Conservation (phyloP, 2,113 vertebrate genomes). For the Empidonax traillii region DNA sequence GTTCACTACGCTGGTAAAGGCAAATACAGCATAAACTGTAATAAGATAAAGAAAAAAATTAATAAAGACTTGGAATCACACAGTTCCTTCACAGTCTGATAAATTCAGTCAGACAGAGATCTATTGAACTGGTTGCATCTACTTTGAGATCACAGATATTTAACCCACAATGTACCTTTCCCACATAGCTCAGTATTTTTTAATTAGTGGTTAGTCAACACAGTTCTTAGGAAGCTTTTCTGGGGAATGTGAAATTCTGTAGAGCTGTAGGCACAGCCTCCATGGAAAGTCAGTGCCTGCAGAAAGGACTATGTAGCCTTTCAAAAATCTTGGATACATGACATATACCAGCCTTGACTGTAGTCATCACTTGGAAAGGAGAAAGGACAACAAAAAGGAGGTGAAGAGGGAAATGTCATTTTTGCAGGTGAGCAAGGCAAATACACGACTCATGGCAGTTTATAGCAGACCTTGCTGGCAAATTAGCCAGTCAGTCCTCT, state of each 20-base stretch:
- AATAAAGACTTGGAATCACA: neutral
- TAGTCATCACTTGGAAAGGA: neutral
- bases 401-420: neutral
- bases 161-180: neutral
- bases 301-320: neutral
- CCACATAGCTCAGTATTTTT: neutral
- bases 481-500: neutral
- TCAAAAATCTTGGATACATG: neutral
- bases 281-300: neutral
- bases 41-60: neutral
- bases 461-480: neutral
- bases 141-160: neutral
- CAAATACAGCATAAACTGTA: conserved; percentile 86
- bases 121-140: neutral
- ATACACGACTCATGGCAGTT: neutral
- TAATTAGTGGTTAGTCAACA: neutral
- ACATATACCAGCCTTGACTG: neutral
- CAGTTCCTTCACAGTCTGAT: neutral
- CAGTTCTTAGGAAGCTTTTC: neutral
- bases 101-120: neutral
- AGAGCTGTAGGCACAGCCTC: neutral
- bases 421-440: neutral
- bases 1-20: conserved; percentile 90
- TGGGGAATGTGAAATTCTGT: neutral
- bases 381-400: neutral